Conservation (phyloP, 2,888 invertebrate species). For the Aphodius granarius region DNA sequence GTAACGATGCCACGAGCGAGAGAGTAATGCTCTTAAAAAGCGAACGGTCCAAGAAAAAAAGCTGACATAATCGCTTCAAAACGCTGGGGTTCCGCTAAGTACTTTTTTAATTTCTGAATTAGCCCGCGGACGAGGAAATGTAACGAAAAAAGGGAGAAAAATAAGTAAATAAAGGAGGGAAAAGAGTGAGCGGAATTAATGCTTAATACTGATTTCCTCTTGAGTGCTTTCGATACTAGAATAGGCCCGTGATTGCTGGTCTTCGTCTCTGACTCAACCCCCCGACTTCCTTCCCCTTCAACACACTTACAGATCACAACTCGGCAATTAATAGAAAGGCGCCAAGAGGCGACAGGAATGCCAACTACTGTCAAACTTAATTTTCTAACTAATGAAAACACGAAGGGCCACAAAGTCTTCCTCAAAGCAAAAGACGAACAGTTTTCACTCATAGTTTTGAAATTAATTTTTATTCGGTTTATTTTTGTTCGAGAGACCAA, state of each 20-base stretch:
- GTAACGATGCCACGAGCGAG: background rate
- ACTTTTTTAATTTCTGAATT: background rate
- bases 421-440: no score
- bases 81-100: background rate
- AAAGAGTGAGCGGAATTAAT: background rate
- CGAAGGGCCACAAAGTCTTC: no score
- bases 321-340: conserved; percentile 54
- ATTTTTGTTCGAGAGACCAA: conserved; percentile 33
- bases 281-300: conserved; percentile 43
- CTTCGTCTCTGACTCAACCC: conserved; percentile 52
- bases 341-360: conserved; percentile 51
- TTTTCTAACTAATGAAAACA: conserved; percentile 25
- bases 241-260: conserved; percentile 53
- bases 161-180: background rate
- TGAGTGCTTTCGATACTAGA: conserved; percentile 51
- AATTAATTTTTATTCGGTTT: conserved; percentile 24
- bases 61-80: background rate
- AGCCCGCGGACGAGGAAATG: background rate
- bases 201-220: conserved; percentile 48
- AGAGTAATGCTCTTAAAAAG: background rate
- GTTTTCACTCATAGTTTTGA: no score
- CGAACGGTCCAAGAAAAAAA: background rate
- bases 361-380: conserved; percentile 43
- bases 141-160: background rate
- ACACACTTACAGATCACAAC: conserved; percentile 50